Evolutionary conservation across 1,140 invertebrate genomes (phyloP), one percentile per base, ranked within the genome.

Genomic region (Orussus abietinus): DNA sequence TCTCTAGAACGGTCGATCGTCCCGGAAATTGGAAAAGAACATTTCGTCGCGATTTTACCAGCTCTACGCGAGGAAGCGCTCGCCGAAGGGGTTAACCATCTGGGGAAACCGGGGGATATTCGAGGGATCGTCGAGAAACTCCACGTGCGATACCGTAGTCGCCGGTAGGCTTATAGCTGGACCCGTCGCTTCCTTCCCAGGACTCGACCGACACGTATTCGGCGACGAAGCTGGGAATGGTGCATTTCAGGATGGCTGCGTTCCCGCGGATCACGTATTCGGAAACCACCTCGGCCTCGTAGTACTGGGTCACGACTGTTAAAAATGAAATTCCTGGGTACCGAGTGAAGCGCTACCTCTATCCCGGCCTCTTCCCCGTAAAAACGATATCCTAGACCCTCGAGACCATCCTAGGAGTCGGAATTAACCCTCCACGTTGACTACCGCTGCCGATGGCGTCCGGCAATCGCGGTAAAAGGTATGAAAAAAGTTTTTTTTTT

Each of bases 251-350:
- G 33, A 96, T 86, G 13, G 91, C 92, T 30, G 90, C 88, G 70
- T 94, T 94, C 35, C 91, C 92, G 40, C 86, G 80, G 58, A 94
- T 94, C 17, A 93, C 89, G 72, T 93, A 93, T 59, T 92, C 91
- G 26, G 90, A 90, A n/a, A 90, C 85, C 35, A 92, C 86, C 71
- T 92, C 88, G 13, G 91, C 85, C 66, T 92, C 87, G 71, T 93
- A 95, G 66, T 86, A 86, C 66, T 92, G 89, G 59, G 85, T 86
- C 20, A 93, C 86, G 64, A 95, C 92, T 93, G 77, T 42, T 32
- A 18, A 43, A 57, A 46, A 57, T 33, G 53, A 49, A 43, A 19
- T n/a, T n/a, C n/a, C n/a, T n/a, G n/a, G n/a, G n/a, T n/a, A n/a
- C n/a, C n/a, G n/a, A n/a, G n/a, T n/a, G n/a, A n/a, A n/a, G n/a